A percentile compares a stretch with the other conserved stretches of the same genome.
These are phyloP conservation scores for Pardosa pseudoannulata DNA, from an alignment of 2,888 invertebrate species.

Conservation along the genomic window DNA sequence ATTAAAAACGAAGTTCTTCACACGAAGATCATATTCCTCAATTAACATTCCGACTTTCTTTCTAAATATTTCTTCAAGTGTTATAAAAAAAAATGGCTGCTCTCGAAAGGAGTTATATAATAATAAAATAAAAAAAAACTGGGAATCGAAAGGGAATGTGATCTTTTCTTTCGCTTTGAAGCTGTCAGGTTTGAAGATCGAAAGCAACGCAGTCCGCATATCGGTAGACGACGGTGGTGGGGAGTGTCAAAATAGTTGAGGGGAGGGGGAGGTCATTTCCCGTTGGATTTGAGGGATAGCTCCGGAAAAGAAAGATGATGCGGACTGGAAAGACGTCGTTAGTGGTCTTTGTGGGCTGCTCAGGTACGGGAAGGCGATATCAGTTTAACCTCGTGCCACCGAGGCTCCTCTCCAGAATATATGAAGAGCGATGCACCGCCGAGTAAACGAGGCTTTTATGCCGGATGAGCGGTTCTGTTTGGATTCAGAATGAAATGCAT, in stretches of 20 bases:
- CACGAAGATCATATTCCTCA: too few relatives aligned
- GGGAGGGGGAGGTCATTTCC: slow-evolving; percentile 49
- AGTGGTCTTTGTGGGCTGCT: slow-evolving; percentile 40
- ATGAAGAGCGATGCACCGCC: too few relatives aligned
- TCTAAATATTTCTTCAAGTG: too few relatives aligned
- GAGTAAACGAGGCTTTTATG: too few relatives aligned
- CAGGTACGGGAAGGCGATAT: neutral
- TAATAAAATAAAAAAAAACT: neutral
- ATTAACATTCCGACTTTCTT: too few relatives aligned
- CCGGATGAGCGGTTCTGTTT: too few relatives aligned
- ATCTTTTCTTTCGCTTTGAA: neutral
- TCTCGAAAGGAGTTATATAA: too few relatives aligned
- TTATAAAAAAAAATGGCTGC: too few relatives aligned
- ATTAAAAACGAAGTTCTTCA: too few relatives aligned
- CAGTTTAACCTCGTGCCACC: neutral
- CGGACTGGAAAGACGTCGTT: slow-evolving; percentile 63
- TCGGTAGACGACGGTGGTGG: neutral
- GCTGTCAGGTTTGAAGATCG: neutral
- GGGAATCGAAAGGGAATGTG: neutral
- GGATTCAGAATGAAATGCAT: too few relatives aligned
- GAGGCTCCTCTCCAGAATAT: too few relatives aligned
- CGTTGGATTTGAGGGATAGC: slow-evolving; percentile 66
- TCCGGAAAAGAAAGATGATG: slow-evolving; percentile 67
- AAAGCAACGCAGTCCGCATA: neutral
- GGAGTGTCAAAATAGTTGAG: slow-evolving; percentile 1